phyloP scores from a whole-genome alignment of 2,113 vertebrate species.

The Perca flavescens region DNA sequence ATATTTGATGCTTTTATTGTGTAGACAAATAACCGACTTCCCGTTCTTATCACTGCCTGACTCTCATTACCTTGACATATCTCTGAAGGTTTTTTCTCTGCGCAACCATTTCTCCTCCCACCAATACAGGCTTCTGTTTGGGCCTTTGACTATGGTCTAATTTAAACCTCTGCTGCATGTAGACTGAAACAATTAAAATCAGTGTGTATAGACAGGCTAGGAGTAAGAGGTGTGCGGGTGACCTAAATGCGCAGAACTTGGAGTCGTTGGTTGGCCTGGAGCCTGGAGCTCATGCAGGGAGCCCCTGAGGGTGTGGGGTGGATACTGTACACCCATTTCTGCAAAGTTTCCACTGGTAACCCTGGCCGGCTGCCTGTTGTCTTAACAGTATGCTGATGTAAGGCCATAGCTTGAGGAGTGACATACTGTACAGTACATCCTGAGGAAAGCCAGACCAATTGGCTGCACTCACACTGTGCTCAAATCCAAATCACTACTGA shows the following conservation, averaged over 20 bases:
- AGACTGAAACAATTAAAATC: slow-evolving; percentile 58
- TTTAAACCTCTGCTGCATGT: slow-evolving; percentile 67
- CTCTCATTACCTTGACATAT: slow-evolving; percentile 57
- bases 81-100: slow-evolving; percentile 70
- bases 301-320: slow-evolving; percentile 60
- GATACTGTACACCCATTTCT: slow-evolving; percentile 71
- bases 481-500: slow-evolving; percentile 43
- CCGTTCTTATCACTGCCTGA: slow-evolving; percentile 27
- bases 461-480: slow-evolving; percentile 52
- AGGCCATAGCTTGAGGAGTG: slow-evolving; percentile 62
- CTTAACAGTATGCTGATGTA: slow-evolving; percentile 74
- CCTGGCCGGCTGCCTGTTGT: slow-evolving; percentile 54
- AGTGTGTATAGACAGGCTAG: slow-evolving; percentile 39
- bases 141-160: slow-evolving; percentile 68
- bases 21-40: slow-evolving; percentile 34
- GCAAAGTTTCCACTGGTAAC: slow-evolving; percentile 70
- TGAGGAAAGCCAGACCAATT: slow-evolving; percentile 60
- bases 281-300: slow-evolving; percentile 52
- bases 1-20: slow-evolving; percentile 69
- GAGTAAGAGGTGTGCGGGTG: slow-evolving; percentile 45
- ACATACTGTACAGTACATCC: slow-evolving; percentile 66
- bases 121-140: slow-evolving; percentile 59
- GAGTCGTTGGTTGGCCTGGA: slow-evolving; percentile 40
- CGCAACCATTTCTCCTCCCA: slow-evolving; percentile 73
- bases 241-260: slow-evolving; percentile 63